phyloP scores from a whole-genome alignment of 2,888 invertebrate genomes.

The Quadroppia sp. region DNA sequence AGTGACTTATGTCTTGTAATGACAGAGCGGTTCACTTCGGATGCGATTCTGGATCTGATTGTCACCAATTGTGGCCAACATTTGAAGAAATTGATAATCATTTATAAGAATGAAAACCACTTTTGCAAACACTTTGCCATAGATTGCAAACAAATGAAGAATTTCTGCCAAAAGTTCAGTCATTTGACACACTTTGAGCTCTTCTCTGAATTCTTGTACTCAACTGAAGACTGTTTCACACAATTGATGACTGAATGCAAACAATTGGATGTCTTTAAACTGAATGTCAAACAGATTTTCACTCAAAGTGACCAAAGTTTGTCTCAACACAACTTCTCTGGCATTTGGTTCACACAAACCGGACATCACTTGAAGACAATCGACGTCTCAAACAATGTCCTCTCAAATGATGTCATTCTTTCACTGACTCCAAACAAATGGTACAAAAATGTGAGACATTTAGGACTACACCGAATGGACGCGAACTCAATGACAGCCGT shows the following conservation, averaged over 20 bases:
- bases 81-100: conserved; percentile 2
- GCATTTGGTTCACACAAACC: not conserved
- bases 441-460: not conserved
- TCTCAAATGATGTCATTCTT: not conserved
- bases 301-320: not conserved
- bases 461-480: not conserved
- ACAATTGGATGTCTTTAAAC: not conserved
- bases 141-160: not conserved
- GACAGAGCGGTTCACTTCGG: not conserved
- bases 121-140: not conserved
- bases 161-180: not conserved
- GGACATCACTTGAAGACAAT: not conserved
- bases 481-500: not conserved
- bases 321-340: not conserved
- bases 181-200: conserved; percentile 7
- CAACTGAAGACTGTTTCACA: not conserved
- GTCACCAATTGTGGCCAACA: not conserved
- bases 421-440: no score
- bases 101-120: not conserved
- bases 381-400: not conserved
- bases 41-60: not conserved
- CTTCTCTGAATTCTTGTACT: not conserved
- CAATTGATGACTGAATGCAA: not conserved
- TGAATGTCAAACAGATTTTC: not conserved
- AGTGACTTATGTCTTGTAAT: not conserved